phyloP scores from a whole-genome alignment of 1,140 invertebrate genomes.

The Drosophila pseudoananassae region DNA sequence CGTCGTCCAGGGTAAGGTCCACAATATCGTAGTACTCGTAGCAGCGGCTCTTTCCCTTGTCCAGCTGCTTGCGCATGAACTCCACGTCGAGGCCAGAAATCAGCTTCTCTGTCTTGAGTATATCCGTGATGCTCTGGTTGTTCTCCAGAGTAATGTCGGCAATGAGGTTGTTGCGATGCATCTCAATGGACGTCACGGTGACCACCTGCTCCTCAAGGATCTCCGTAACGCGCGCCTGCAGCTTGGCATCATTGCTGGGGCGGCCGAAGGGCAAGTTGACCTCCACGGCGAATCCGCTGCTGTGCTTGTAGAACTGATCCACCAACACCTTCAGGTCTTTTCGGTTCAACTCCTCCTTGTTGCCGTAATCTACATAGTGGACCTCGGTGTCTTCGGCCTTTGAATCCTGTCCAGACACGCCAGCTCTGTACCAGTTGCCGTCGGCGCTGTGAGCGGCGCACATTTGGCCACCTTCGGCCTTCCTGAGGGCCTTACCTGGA shows the following conservation, averaged over 20 bases:
- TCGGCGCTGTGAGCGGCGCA: conserved; percentile 87
- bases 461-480: conserved; percentile 78
- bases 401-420: conserved; percentile 85
- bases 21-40: conserved; percentile 79
- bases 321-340: conserved; percentile 85
- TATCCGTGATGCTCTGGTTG: conserved; percentile 58
- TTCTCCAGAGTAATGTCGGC: conserved; percentile 53
- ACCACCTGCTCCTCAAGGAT: conserved; percentile 64
- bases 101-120: conserved; percentile 53
- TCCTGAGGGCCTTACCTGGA: conserved; percentile 51
- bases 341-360: conserved; percentile 86
- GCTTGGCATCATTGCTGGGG: conserved; percentile 51
- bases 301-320: conserved; percentile 84
- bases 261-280: conserved; percentile 82
- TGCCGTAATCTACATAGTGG: conserved; percentile 91
- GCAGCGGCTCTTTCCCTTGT: conserved; percentile 68
- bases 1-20: conserved; percentile 73
- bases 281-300: conserved; percentile 85
- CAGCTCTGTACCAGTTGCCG: conserved; percentile 89
- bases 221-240: conserved; percentile 37
- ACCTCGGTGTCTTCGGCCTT: conserved; percentile 85
- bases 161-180: conserved; percentile 76
- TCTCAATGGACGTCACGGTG: conserved; percentile 71
- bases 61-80: conserved; percentile 72
- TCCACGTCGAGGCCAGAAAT: conserved; percentile 64